phyloP scores from a whole-genome alignment of 1,140 invertebrate genomes.

The Chrysopa pallens region DNA sequence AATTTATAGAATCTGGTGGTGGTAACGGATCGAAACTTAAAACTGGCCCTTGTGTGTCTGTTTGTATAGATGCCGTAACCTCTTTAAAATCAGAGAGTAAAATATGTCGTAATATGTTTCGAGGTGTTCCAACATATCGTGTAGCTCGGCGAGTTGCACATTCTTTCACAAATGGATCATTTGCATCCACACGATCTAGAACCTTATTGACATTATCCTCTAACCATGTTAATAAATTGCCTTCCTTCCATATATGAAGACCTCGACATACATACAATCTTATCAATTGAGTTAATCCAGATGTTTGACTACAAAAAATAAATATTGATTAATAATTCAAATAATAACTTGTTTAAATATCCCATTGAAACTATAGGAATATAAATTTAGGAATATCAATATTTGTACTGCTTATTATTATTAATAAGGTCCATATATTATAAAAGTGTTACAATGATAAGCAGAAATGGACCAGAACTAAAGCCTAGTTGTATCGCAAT shows the following conservation, averaged over 20 bases:
- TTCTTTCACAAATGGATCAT: constrained; percentile 40
- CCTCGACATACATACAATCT: constrained; percentile 54
- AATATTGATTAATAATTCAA: not conserved
- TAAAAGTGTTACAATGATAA: too few species aligned
- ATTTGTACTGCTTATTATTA: too few species aligned
- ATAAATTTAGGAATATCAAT: too few species aligned
- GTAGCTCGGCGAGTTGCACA: constrained; percentile 38
- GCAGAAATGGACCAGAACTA: too few species aligned
- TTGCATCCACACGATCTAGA: constrained; percentile 42
- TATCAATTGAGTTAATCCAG: constrained; percentile 49
- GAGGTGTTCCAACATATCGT: constrained; percentile 47
- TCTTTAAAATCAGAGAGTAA: constrained; percentile 66
- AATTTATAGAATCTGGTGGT: constrained; percentile 52
- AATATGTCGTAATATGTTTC: constrained; percentile 61
- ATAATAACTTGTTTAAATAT: too few species aligned
- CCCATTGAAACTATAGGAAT: too few species aligned
- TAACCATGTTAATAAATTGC: constrained; percentile 57
- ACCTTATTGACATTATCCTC: constrained; percentile 49
- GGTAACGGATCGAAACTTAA: constrained; percentile 68
- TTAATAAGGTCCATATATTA: too few species aligned
- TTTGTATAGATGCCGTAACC: constrained; percentile 32
- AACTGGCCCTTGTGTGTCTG: constrained; percentile 37
- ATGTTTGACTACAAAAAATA: constrained; percentile 32
- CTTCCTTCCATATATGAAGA: constrained; percentile 63
- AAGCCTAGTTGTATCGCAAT: too few species aligned